Base-by-base conservation (phyloP, 1,140 invertebrate genomes). In the Ctenoplectra terminalis region DNA sequence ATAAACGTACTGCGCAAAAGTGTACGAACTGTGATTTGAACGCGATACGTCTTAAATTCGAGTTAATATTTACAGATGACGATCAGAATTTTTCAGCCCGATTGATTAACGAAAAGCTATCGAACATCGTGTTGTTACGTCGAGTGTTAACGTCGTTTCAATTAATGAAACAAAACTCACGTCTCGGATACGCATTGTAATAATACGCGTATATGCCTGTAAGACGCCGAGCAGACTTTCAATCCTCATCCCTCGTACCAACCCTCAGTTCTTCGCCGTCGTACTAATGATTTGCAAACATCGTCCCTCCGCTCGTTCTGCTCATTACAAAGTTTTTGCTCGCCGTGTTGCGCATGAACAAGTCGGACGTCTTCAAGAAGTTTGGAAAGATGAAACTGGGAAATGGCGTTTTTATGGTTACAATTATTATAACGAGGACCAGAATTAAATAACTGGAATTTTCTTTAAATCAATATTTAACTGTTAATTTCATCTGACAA, bases 241-340 rank as follows among this genome's bases (percentile, higher is more conserved):
- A 31, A 15, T 66, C 61, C 46, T 86, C 60, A 63, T 70, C 29
- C 67, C 46, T 46, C 26, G 52, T 40, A 43, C 34, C 15, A 29
- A 60, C 70, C 67, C 75, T 81, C 60, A 61, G n/a, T 66, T 64
- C 87, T 63, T 76, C 84, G 85, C 82, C 69, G 74, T 74, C 86
- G 75, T 63, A 82, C 90, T 93, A 93, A 93, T 91, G 92, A 93
- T 92, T 93, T 93, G 90, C 91, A 93, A 93, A 93, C 89, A 93
- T 87, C 81, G 75, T 85, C 87, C 88, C 87, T 87, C 69, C 54
- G 50, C 74, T 86, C 81, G 84, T 90, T 89, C 78, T 83, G 77
- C 87, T 89, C 89, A 90, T 92, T 90, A 90, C 67, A 80, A 90
- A 91, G 84, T 90, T 92, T 92, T 90, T 87, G 71, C 67, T 54